Evolutionary conservation across 1,140 invertebrate genomes (phyloP), one percentile per base, ranked within the genome.

Genomic region (Aphelinus certus): DNA sequence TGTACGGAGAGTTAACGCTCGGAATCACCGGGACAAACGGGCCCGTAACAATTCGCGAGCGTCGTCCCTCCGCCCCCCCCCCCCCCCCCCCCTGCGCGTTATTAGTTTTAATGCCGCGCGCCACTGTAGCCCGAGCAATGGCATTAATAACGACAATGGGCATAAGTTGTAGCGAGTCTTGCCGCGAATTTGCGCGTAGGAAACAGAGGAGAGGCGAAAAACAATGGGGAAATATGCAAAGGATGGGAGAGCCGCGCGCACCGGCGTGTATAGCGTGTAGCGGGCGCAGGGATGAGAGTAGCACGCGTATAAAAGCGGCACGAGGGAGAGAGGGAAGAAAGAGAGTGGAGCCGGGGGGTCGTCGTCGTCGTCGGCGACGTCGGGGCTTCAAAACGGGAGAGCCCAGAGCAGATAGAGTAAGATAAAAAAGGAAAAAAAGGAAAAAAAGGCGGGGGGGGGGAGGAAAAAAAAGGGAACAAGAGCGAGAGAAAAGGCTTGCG

Each of bases 361-460:
- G 26, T 26, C 26, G 26, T 26, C 26, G 26, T 26, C 26, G 26
- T 26, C 26, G 26, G 26, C 26, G 26, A 26, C 26, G 26, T 26
- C 4, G 51, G 4, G 51, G 51, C 51, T 4, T 66, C 63, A 74
- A 68, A 78, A 76, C 71, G 71, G 64, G 78, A 76, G 78, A 70
- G 75, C 76, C 77, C 68, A 74, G 77, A 55, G 76, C 73, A 78
- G 72, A 55, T 26, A 46, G 49, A 63, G 49, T 3, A 62, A 7
- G 58, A 3, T 2, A 7, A 47, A 51, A 45, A 45, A 6, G 53
- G 66, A 61, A 60, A 26, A 62, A 74, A n/a, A 61, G 48, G 67
- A 46, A 64, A 67, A 58, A 53, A 74, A 62, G 60, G 61, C 58
- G 72, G 51, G 65, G 49, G 2, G 73, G 73, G 58, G 58, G 75